Percentiles rank a stretch among this genome's conserved stretches.
phyloP scores from a whole-genome alignment of 2,113 vertebrate genomes.

The Bothrops jararaca region DNA sequence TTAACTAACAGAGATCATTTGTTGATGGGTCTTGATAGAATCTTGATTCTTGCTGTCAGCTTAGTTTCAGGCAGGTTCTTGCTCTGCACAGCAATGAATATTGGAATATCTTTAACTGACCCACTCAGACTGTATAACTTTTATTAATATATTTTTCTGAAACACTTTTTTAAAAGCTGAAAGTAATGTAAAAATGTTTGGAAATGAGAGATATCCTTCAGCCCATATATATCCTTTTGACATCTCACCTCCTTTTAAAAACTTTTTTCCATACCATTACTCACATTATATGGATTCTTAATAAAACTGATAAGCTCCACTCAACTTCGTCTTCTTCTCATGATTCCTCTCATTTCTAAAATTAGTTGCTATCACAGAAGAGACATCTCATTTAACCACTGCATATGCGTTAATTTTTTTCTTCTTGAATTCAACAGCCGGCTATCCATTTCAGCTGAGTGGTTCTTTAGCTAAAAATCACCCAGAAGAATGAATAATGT shows the following conservation, averaged over 20 bases:
- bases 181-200: not conserved
- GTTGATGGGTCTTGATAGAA: conserved; percentile 49
- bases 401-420: not conserved
- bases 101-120: conserved; percentile 49
- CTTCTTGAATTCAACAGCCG: not conserved
- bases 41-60: conserved; percentile 48
- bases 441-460: not conserved
- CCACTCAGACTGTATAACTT: conserved; percentile 50
- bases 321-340: not conserved
- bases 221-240: not conserved
- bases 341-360: not conserved
- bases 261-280: not conserved
- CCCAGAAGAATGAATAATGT: not conserved
- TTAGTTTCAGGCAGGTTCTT: conserved; percentile 57
- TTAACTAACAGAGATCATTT: conserved; percentile 53
- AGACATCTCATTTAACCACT: not conserved
- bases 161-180: conserved; percentile 13
- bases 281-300: not conserved
- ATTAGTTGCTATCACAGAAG: not conserved
- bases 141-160: conserved; percentile 53
- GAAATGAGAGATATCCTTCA: not conserved
- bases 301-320: not conserved
- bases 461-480: not conserved
- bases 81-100: conserved; percentile 54
- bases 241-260: not conserved